Evolutionary conservation across 2,888 invertebrate genomes (phyloP).

Genomic region (Pyralis farinalis): DNA sequence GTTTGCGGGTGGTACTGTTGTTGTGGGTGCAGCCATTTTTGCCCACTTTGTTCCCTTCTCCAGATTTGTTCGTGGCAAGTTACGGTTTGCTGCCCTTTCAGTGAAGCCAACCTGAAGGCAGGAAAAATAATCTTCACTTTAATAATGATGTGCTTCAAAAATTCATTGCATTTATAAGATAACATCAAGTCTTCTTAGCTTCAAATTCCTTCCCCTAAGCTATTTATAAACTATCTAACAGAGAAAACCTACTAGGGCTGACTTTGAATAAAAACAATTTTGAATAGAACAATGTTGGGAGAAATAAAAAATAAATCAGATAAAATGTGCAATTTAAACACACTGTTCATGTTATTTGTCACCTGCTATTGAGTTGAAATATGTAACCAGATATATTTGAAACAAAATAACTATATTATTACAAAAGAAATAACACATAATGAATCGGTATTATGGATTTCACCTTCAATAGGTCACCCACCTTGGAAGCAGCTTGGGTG

Average conservation of each 20-base stretch:
- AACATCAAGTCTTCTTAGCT: conserved; percentile 73
- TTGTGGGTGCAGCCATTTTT: conserved; percentile 48
- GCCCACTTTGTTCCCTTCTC: conserved; percentile 59
- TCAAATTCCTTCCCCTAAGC: conserved; percentile 68
- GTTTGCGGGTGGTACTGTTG: conserved; percentile 35
- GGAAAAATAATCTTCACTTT: conserved; percentile 81
- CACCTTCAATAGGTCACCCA: too few species aligned
- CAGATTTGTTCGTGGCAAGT: conserved; percentile 70
- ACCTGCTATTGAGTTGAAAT: too few species aligned
- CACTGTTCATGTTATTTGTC: too few species aligned
- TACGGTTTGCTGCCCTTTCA: conserved; percentile 76
- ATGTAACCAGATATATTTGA: too few species aligned
- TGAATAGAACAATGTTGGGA: background rate
- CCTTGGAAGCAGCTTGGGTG: conserved; percentile 40
- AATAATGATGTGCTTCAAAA: conserved; percentile 75
- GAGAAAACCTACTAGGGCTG: conserved; percentile 1
- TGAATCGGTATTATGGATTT: too few species aligned
- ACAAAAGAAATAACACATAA: too few species aligned
- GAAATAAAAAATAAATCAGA: too few species aligned
- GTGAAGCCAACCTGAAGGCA: conserved; percentile 81
- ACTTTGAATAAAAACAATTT: conserved; percentile 7
- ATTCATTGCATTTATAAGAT: conserved; percentile 51
- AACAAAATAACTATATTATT: too few species aligned
- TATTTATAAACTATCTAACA: conserved; percentile 35
- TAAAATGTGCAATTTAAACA: too few species aligned